Percentiles rank a stretch among this genome's conserved stretches.
Evolutionary conservation across 2,797 vertebrate genomes (phyloP).

Genomic region (Clarias laeviceps): DNA sequence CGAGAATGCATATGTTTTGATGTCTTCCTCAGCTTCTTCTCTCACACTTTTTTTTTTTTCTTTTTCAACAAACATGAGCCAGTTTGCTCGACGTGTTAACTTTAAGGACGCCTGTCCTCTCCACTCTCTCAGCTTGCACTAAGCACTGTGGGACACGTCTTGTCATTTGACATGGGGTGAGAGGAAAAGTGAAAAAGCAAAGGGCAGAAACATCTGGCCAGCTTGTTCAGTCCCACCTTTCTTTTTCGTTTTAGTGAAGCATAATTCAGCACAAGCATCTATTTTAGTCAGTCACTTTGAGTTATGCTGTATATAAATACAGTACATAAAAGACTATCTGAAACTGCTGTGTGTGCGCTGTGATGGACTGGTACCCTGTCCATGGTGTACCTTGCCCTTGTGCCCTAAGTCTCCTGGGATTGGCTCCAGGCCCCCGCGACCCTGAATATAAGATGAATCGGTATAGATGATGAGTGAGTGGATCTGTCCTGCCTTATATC

Average conservation of each 20-base stretch:
- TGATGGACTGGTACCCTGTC: too few species aligned
- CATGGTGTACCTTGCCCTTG: too few species aligned
- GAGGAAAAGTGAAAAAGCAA: neutral
- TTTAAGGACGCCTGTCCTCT: constrained; percentile 21
- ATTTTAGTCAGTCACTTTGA: too few species aligned
- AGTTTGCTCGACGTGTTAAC: neutral
- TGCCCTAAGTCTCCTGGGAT: too few species aligned
- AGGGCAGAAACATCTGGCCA: constrained; percentile 3
- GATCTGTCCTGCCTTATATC: too few species aligned
- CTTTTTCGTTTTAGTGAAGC: neutral
- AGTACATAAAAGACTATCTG: too few species aligned
- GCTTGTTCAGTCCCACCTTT: neutral
- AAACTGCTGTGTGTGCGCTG: too few species aligned
- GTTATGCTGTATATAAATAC: too few species aligned
- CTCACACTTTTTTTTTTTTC: constrained; percentile 23
- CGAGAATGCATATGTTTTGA: neutral
- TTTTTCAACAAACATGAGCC: constrained; percentile 15
- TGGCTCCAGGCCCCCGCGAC: too few species aligned
- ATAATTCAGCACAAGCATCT: neutral
- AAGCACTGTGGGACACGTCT: neutral
- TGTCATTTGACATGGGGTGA: neutral
- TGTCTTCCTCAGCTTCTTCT: neutral
- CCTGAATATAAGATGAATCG: too few species aligned
- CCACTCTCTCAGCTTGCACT: neutral
- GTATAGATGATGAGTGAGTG: too few species aligned